Evolutionary conservation across 2,797 vertebrate species (phyloP), one percentile per base, ranked within the genome.

Genomic region (Sebastes matsubarae): DNA sequence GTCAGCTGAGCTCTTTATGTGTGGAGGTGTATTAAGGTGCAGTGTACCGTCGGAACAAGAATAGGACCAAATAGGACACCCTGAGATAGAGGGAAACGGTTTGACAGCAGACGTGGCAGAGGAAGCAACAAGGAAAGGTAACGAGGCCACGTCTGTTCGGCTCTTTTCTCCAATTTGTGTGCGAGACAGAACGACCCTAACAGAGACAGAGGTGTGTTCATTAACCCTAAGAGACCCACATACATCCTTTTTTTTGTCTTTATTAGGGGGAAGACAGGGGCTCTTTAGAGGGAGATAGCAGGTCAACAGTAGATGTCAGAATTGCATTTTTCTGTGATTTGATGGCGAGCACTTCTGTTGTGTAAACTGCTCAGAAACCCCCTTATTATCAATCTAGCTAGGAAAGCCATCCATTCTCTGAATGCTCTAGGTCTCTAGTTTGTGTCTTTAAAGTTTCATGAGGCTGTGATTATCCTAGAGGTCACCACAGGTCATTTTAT

Each of bases 41-140:
- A 6, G 24, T 58, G 25, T 29, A 59, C 38, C 4, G 63, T 70
- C 70, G 60, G 67, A 79, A 57, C 8, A 59, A 65, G 65, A 85
- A 80, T 29, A 58, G 22, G 52, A 65, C 13, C 0, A 1, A 38
- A 38, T 38, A 38, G 46, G 72, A 58, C 65, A 50, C 14, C 38
- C 14, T 1, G 59, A 18, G 8, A 67, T 8, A 12, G 12, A 67
- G 25, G 24, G 60, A 73, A 75, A 24, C 74, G 18, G 46, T 52
- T 52, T 52, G 46, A 20, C 16, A 57, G 55, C 30, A 68, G 77
- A 58, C 1, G 22, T 65, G 76, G 73, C 58, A 69, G 72, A 34
- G 38, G 25, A 83, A 50, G 50, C 18, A 24, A 36, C 42, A 34
- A 64, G 27, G 27, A 52, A 54, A 72, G 42, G 54, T 64, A 79